phyloP scores from a whole-genome alignment of 2,113 vertebrate genomes.

The Climacteris rufus region DNA sequence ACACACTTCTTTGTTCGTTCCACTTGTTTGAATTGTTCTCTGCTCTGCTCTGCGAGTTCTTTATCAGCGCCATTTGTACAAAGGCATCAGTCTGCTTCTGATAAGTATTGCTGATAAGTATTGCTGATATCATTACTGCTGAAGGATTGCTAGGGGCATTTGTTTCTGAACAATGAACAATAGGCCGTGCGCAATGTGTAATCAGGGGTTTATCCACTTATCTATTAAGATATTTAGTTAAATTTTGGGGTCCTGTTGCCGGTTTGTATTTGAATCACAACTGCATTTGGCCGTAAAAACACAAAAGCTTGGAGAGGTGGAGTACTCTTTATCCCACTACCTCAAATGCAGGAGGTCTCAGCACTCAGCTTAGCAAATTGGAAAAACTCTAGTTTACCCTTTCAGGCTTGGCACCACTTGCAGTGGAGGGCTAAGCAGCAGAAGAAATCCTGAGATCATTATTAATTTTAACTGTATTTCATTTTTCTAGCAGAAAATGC shows the following conservation, averaged over 20 bases:
- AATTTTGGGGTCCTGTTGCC: background rate
- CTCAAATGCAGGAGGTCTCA: background rate
- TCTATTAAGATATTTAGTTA: background rate
- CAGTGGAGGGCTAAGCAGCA: background rate
- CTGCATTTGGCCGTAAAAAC: background rate
- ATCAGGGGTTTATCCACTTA: background rate
- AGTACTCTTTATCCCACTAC: background rate
- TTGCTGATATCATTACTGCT: background rate
- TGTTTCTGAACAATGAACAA: slow-evolving; percentile 37
- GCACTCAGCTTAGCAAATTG: background rate
- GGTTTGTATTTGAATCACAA: background rate
- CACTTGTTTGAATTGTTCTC: slow-evolving; percentile 3
- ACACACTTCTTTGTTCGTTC: background rate
- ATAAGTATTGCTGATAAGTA: slow-evolving; percentile 28
- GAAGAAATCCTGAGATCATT: background rate
- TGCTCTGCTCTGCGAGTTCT: background rate
- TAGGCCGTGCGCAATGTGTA: background rate
- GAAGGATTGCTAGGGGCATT: background rate
- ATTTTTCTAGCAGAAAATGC: background rate
- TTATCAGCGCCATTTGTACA: slow-evolving; percentile 8
- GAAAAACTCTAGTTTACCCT: background rate
- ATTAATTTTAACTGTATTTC: background rate
- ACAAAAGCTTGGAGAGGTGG: background rate
- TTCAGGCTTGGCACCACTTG: background rate
- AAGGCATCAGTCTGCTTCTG: slow-evolving; percentile 20